Evolutionary conservation across 2,888 invertebrate genomes (phyloP), one percentile per base, ranked within the genome.

Genomic region (Drosophila differens): DNA sequence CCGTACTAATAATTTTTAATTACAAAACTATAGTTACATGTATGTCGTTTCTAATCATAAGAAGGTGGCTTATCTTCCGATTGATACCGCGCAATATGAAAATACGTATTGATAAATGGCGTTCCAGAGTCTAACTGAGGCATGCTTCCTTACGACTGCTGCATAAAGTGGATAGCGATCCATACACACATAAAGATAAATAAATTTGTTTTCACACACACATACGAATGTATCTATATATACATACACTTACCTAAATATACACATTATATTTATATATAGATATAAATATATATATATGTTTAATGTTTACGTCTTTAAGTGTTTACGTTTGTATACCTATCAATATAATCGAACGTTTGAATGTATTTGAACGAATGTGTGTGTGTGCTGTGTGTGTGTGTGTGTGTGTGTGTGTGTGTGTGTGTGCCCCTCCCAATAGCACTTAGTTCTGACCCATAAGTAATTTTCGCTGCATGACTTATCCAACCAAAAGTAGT

Each of bases 41-140:
- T 33, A 49, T 41, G 35, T 52, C 37, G 22, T 37, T 52, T 37
- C 41, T 39, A 47, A 51, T 12, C n/a, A 32, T 41, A 61, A 55
- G 49, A 70, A 51, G 47, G 44, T 66, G 58, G 70, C 78, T 75
- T 74, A 78, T 78, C 75, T 70, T 51, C 32, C 67, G 59, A 49
- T 63, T 62, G 64, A 60, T 39, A 65, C 53, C 54, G 61, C 51
- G 47, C 69, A 39, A 35, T 41, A 39, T 12, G n/a, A 57, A 72
- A 64, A 70, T 33, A 73, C 82, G 72, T 82, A 66, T 61, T 49
- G 53, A 28, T 70, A 54, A 64, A 25, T 74, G 53, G 64, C 73
- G 66, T 55, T 74, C 75, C 75, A 61, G 62, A 44, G 66, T 64
- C 64, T 67, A 64, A 81, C 82, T 82, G 76, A 81, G 51, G 69